Evolutionary conservation across 1,140 invertebrate species (phyloP).

Genomic region (Drosophila sulfurigaster): DNA sequence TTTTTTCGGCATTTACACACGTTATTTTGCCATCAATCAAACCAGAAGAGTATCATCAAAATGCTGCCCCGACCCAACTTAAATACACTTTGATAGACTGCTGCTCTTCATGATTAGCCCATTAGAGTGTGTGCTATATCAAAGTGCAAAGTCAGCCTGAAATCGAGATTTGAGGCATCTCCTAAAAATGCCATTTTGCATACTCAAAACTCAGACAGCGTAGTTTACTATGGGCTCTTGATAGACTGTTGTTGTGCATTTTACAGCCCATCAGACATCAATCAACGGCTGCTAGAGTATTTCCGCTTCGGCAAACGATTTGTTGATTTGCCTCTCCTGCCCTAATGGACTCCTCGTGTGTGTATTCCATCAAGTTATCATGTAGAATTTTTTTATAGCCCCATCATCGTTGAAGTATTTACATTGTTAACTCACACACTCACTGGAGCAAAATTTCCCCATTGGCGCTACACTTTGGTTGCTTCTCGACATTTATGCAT

Average conservation of each 20-base stretch:
- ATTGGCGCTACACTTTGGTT: slow-evolving; percentile 2
- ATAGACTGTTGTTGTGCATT: neutral
- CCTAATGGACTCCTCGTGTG: slow-evolving; percentile 24
- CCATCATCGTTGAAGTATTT: slow-evolving; percentile 16
- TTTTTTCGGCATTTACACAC: too few species aligned
- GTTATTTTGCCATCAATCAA: neutral
- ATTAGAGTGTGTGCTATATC: neutral
- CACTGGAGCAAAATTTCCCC: neutral
- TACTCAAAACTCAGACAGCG: too few species aligned
- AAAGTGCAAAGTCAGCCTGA: slow-evolving; percentile 5
- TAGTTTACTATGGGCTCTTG: neutral
- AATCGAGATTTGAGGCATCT: neutral
- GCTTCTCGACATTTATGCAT: slow-evolving; percentile 34
- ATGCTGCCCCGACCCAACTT: neutral
- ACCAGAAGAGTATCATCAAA: neutral
- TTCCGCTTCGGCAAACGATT: neutral
- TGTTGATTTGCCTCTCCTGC: neutral
- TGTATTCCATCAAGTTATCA: slow-evolving; percentile 26
- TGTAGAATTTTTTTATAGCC: slow-evolving; percentile 35
- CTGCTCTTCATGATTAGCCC: neutral
- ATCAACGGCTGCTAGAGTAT: neutral
- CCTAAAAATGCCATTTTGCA: neutral
- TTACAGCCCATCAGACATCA: neutral
- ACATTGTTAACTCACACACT: slow-evolving; percentile 25
- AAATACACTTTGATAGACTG: neutral